A percentile compares a stretch with the other conserved stretches of the same genome.
These are phyloP conservation scores for Athalia cordata DNA, from an alignment of 2,888 invertebrate species.

Conservation along the genomic window DNA sequence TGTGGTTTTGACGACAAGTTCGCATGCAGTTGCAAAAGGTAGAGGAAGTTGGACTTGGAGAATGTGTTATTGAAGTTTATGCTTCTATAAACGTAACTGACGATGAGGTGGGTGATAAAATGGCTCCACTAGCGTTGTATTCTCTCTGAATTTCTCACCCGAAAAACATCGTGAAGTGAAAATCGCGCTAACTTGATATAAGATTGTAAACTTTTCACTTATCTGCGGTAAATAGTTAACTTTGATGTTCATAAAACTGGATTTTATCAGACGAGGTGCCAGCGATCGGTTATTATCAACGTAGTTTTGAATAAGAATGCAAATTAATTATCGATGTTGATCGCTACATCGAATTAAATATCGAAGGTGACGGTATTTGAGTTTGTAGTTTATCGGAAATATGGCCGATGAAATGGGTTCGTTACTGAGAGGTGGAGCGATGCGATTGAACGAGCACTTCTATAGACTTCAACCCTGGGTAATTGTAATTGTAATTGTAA, in stretches of 20 bases:
- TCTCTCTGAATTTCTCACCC: background rate
- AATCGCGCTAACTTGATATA: no score
- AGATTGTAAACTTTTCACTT: no score
- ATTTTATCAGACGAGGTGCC: no score
- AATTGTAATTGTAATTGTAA: conserved; percentile 44
- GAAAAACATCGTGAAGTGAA: no score
- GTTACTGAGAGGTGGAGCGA: conserved; percentile 27
- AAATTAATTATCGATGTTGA: background rate
- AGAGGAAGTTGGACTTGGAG: background rate
- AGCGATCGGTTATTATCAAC: no score
- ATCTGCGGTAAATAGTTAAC: no score
- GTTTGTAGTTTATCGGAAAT: conserved; percentile 35
- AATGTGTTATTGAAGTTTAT: conserved; percentile 25
- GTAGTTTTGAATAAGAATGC: background rate
- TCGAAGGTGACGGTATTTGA: conserved; percentile 6
- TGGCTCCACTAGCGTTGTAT: background rate
- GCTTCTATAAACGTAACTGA: conserved; percentile 28
- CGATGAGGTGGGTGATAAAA: conserved; percentile 2
- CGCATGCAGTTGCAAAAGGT: background rate
- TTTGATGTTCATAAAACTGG: no score
- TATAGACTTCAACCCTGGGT: conserved; percentile 26
- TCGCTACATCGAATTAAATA: conserved; percentile 1
- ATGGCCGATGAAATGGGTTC: conserved; percentile 7
- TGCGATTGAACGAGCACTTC: conserved; percentile 35
- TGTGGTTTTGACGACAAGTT: background rate